Base-by-base conservation (phyloP, 2,888 invertebrate species). In the Acanthosoma haemorrhoidale region DNA sequence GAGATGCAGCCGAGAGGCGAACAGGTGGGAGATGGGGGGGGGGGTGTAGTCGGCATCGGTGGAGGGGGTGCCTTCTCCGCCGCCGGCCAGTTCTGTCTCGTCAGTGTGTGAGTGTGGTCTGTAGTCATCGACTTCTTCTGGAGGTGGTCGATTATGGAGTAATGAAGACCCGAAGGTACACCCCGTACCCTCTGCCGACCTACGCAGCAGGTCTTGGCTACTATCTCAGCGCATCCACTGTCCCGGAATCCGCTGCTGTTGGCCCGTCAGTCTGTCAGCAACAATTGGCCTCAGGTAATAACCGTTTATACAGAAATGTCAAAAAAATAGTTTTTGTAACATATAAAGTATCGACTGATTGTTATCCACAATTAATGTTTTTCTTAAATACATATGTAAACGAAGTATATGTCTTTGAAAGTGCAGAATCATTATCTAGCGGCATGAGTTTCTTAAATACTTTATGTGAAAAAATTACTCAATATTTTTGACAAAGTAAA, bases 91-190 rank as follows among this genome's bases (percentile, higher is more conserved):
- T 51, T 60, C 34, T 16, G 16, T 34, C 60, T 9, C 11, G 38
- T 38, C 11, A 38, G 4, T 5, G 39, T 39, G 39, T 4, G 4
- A 6, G 5, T 39, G 2, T 39, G 2, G 21, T 51, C n/a, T n/a
- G n/a, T n/a, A n/a, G 25, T 25, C 51, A 25, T 51, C 51, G 2
- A 51, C n/a, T 51, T 51, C 18, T 43, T 32, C 34, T 4, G 59
- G 60, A 36, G 60, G 71, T 73, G 73, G 73, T 73, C 57, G 73
- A 73, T 64, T 71, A 70, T 58, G 72, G 71, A 39, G 70, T 73
- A 9, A 69, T 68, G 72, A 73, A 73, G 67, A 73, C 69, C 58
- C 68, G 72, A 61, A 43, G 73, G 66, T 71, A 72, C 63, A 72
- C 71, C 64, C 73, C 73, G n/a, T 73, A 73, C 63, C 69, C 72